Evolutionary conservation across 2,113 vertebrate genomes (phyloP), one percentile per base, ranked within the genome.

Genomic region (Poeciliopsis prolifica): DNA sequence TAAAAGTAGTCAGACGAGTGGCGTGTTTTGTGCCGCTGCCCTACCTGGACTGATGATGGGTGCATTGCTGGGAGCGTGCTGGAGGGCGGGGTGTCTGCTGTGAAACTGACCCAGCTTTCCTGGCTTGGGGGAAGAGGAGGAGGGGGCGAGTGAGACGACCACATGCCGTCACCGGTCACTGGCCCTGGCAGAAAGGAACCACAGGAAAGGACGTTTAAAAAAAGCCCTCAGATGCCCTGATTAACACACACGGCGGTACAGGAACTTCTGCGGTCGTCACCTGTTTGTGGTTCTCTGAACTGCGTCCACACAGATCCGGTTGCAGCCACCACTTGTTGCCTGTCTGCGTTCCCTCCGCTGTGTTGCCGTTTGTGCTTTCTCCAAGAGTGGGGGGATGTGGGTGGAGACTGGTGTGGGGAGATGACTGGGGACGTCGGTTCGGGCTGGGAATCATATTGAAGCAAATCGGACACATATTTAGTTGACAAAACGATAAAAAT

Each of bases 81-180:
- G 94, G 97, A 96, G 91, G 97, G 96, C 86, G 98, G 97, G 68
- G 97, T 98, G 95, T 99, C 97, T 11, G 92, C 89, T 91, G 97
- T 97, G 93, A 99, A 99, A 96, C 98, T 99, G 96, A 99, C 97
- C 98, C 98, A 99, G 72, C 96, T 98, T 92, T 99, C 98, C 95
- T 99, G 97, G 91, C 96, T 95, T 5, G 97, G 97, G 89, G 95
- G 64, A 42, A 60, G 97, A 61, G 97, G 97, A 29, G 70, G 97
- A 61, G 97, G 97, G 68, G 98, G 92, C 4, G 92, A 99, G 83
- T 97, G 96, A 70, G 97, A 96, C 69, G 96, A 88, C 97, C 98
- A 99, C 92, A 97, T 95, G 65, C 96, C 94, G 51, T 99, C 98
- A 65, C 92, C 95, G 69, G 97, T 44, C 40, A 87, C 94, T 26